Evolutionary conservation across 2,113 vertebrate species (phyloP).

Genomic region (Oreochromis tanganicae): DNA sequence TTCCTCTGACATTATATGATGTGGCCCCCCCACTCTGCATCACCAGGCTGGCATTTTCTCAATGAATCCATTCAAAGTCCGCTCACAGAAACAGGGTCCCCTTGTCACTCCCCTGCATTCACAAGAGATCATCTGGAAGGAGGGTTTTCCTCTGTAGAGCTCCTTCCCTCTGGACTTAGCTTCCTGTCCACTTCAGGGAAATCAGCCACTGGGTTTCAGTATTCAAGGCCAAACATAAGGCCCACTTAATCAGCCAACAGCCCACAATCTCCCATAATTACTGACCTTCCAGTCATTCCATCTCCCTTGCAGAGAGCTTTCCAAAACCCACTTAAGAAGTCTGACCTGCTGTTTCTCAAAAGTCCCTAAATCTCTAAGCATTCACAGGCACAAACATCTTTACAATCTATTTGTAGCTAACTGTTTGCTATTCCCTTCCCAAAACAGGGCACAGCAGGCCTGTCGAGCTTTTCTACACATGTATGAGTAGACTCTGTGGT

Average conservation of each 20-base stretch:
- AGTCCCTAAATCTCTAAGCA: neutral
- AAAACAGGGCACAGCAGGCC: neutral
- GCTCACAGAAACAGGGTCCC: constrained; percentile 25
- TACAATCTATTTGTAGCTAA: neutral
- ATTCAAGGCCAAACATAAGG: constrained; percentile 17
- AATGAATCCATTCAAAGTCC: constrained; percentile 24
- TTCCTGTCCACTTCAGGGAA: constrained; percentile 46
- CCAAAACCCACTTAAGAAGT: neutral
- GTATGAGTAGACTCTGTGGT: neutral
- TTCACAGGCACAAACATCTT: neutral
- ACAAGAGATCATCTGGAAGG: constrained; percentile 29
- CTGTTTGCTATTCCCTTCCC: neutral
- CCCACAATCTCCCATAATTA: constrained; percentile 28
- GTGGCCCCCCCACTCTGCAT: neutral
- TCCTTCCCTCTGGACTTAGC: neutral
- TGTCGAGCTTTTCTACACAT: neutral
- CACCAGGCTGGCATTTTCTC: neutral
- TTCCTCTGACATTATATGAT: constrained; percentile 1
- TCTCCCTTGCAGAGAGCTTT: neutral
- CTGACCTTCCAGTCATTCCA: constrained; percentile 13
- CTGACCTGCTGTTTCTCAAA: neutral
- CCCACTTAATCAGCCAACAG: constrained; percentile 25
- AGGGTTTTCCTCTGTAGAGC: constrained; percentile 5
- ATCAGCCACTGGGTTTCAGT: constrained; percentile 2
- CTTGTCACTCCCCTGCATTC: constrained; percentile 25